Conservation (phyloP, 1,140 invertebrate genomes). For the Harpegnathos saltator region DNA sequence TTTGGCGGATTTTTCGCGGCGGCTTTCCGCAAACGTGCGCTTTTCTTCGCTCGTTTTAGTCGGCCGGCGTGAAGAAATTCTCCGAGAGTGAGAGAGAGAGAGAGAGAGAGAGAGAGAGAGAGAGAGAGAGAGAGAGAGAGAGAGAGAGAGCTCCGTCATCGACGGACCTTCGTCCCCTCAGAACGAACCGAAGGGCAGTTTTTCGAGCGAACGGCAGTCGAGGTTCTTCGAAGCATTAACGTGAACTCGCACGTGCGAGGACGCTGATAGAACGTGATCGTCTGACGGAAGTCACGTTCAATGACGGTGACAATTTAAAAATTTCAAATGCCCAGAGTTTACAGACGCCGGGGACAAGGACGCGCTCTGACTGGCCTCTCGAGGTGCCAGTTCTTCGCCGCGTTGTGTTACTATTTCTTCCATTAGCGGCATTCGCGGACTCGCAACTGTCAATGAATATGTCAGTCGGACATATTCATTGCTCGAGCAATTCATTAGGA, state of each 20-base stretch:
- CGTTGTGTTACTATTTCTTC: background rate
- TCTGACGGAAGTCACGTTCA: constrained; percentile 66
- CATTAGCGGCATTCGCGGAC: background rate
- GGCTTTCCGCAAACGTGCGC: background rate
- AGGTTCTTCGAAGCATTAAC: constrained; percentile 33
- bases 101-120: no score
- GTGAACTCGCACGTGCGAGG: constrained; percentile 51
- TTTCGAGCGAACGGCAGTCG: constrained; percentile 36
- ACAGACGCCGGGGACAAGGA: constrained; percentile 39
- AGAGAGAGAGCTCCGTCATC: background rate
- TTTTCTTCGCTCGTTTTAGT: background rate
- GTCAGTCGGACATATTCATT: background rate
- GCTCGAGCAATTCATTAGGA: background rate
- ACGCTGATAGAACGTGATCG: constrained; percentile 57
- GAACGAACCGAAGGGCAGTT: constrained; percentile 48
- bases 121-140: no score
- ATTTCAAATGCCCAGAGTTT: constrained; percentile 52
- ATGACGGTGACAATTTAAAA: constrained; percentile 59
- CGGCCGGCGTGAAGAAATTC: background rate
- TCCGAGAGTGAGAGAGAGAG: no score
- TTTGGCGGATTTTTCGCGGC: background rate
- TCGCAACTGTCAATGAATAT: background rate
- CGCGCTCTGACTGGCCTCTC: constrained; percentile 6
- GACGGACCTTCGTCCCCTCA: background rate
- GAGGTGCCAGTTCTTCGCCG: constrained; percentile 6